A percentile compares a stretch with the other conserved stretches of the same genome.
Conservation (phyloP, 2,888 invertebrate genomes). For the Lasioglossum morio region DNA sequence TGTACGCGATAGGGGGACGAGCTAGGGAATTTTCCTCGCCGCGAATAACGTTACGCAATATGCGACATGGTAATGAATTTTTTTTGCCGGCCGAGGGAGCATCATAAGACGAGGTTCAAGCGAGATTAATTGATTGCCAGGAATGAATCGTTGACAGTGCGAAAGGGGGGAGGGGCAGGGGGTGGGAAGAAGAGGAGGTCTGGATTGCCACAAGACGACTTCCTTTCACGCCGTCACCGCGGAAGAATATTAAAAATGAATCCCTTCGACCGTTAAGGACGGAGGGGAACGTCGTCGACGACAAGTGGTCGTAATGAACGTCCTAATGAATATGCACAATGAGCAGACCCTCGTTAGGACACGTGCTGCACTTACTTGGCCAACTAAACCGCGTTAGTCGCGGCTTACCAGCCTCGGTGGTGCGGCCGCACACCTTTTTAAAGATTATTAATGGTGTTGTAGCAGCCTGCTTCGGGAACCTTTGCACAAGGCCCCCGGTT, state of each 20-base stretch:
- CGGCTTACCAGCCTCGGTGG: slow-evolving; percentile 44
- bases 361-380: slow-evolving; percentile 60
- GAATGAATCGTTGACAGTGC: background rate
- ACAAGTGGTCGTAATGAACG: slow-evolving; percentile 79
- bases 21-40: background rate
- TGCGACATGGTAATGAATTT: slow-evolving; percentile 77
- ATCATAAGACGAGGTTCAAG: slow-evolving; percentile 59
- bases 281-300: slow-evolving; percentile 55
- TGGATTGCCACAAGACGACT: slow-evolving; percentile 21
- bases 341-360: slow-evolving; percentile 68
- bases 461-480: slow-evolving; percentile 26
- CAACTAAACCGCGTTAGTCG: slow-evolving; percentile 55
- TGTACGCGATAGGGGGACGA: background rate
- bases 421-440: slow-evolving; percentile 59
- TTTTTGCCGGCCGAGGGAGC: slow-evolving; percentile 42
- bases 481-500: slow-evolving; percentile 5
- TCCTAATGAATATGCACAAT: slow-evolving; percentile 75
- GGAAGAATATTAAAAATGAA: slow-evolving; percentile 77
- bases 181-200: background rate
- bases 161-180: background rate
- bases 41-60: slow-evolving; percentile 40
- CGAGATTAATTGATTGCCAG: slow-evolving; percentile 70
- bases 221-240: slow-evolving; percentile 41
- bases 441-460: slow-evolving; percentile 60
- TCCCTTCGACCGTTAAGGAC: slow-evolving; percentile 60